Conservation (phyloP, 2,797 vertebrate species). For the Muraenolepis orangiensis region DNA sequence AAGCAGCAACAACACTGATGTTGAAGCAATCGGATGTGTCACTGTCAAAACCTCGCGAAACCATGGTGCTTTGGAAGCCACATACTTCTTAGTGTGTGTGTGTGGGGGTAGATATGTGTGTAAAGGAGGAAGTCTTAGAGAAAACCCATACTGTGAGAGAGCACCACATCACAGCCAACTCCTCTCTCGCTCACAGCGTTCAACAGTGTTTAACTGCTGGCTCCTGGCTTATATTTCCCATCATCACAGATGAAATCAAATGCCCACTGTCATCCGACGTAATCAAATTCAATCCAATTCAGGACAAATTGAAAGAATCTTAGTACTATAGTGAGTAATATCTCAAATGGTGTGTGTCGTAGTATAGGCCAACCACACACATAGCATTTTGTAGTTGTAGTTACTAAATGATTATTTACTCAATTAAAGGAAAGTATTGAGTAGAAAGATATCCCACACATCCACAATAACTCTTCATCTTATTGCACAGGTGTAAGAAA, state of each 20-base stretch:
- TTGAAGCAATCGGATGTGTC: constrained; percentile 50
- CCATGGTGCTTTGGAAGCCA: constrained; percentile 40
- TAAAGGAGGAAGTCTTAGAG: constrained; percentile 26
- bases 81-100: constrained; percentile 10
- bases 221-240: background rate
- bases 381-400: background rate
- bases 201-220: background rate
- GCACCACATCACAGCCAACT: background rate
- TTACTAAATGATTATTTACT: too few relatives aligned
- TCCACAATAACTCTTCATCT: background rate
- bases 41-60: constrained; percentile 47
- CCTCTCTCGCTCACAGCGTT: background rate
- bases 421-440: background rate
- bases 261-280: background rate
- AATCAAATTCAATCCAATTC: background rate
- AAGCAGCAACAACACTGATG: constrained; percentile 55
- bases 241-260: background rate
- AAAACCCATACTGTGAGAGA: background rate
- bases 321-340: background rate
- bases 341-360: background rate
- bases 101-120: background rate
- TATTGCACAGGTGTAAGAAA: constrained; percentile 29
- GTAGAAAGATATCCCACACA: background rate
- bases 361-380: background rate
- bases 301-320: background rate